Evolutionary conservation across 2,113 vertebrate genomes (phyloP), one percentile per base, ranked within the genome.

Genomic region (Columba livia): DNA sequence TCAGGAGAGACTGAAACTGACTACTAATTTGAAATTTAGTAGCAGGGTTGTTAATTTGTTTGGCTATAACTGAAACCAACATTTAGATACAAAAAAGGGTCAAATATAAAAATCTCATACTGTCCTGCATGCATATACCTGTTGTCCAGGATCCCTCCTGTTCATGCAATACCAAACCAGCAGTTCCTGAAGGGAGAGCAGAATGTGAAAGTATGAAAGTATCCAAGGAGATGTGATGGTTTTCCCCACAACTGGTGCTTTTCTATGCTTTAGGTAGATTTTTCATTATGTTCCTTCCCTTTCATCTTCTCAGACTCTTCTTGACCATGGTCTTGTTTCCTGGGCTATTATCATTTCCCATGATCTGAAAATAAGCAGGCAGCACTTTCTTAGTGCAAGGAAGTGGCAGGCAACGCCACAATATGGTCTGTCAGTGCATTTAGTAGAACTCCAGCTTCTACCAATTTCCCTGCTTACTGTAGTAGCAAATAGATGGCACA

Each of bases 401-500:
- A 28, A 70, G 10, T 3, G 54, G 10, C 3, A 12, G 28, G 9
- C 15, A 57, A 4, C 9, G 29, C 18, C 14, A 38, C 24, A 57
- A 11, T 18, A 19, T 0, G 0, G 5, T 48, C 7, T 38, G 38
- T 62, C 50, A 32, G 11, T 9, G 19, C 14, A 12, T 61, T 65
- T 61, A n/a, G 6, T 0, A 70, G 56, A 61, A 6, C 8, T 84
- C 20, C 44, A 40, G 25, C 28, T 89, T 31, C 25, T 60, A 62
- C 2, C 13, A 26, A 3, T 70, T 73, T 71, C n/a, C n/a, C 23
- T 47, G 17, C 29, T 50, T 51, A 29, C 3, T 47, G 4, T 13
- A 73, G 32, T 1, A 56, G 42, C 17, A 71, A 44, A n/a, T 17
- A 60, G 34, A 28, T 71, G 31, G 21, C 48, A 34, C 48, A 66